Evolutionary conservation across 1,140 invertebrate species (phyloP), one percentile per base, ranked within the genome.

Genomic region (Ostrea edulis): DNA sequence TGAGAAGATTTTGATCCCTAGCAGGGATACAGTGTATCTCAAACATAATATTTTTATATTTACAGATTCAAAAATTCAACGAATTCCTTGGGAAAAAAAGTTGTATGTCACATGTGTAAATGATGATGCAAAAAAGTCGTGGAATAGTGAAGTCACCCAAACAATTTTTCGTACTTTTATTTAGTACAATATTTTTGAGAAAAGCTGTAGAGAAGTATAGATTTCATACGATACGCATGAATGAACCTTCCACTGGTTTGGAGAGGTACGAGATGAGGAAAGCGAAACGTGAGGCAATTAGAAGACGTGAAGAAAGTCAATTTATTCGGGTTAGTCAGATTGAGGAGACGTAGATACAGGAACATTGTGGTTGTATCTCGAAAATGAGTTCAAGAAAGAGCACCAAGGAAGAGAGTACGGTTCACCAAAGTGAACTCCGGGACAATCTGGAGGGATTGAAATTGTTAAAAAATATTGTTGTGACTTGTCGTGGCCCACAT

Each of bases 401-500:
- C 25, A 25, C 35, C 9, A 77, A 77, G 14, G 68, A 77, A 25
- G 68, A 77, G 68, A 77, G 68, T 25, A 17, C 12, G 12, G 14
- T 77, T 77, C 29, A 77, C 29, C 68, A 77, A 14, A 25, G 68
- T 35, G 68, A 77, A 29, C 68, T 77, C 8, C 11, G 5, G 3
- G 68, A 77, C 25, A 77, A 11, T 29, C 29, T 77, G 12, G 22
- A 77, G 29, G 68, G 68, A 77, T 9, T 77, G 25, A 77, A 35
- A 77, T 25, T 77, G 9, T 77, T 77, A 35, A 77, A 77, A 77
- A 77, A 77, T 25, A 82, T 89, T 2, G 44, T 62, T 5, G 53
- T 71, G 35, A 88, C 90, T 58, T 87, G 82, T 25, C 35, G 83
- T 25, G 90, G 90, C 11, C 89, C 89, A 20, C 52, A 77, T 62